Base-by-base conservation (phyloP, 2,888 invertebrate genomes). In the Lasioglossum figueresi region DNA sequence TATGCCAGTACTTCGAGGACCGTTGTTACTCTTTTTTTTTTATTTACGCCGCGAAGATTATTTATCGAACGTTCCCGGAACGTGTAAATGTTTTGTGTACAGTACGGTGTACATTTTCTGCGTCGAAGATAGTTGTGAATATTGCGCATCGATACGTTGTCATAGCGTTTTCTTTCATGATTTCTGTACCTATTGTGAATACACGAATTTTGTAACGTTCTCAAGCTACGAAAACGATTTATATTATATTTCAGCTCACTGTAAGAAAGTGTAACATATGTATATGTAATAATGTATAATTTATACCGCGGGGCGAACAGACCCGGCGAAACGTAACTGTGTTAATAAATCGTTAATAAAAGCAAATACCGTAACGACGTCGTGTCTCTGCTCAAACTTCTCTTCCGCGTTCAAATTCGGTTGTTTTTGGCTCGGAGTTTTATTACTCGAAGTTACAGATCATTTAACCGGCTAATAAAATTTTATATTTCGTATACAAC, bases 231-330 rank as follows among this genome's bases (percentile, higher is more conserved):
- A 66, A 52, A 34, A n/a, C 76, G 59, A 56, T 31, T 68, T 52
- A 70, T 73, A 75, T 79, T 79, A 43, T 43, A 79, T 81, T 79
- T 84, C 87, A 75, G 68, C 52, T 56, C 72, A 80, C 74, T 89
- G 85, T 89, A 89, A 88, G 72, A 89, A 84, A 82, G 72, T 89
- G 88, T 90, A 90, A 86, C 83, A 88, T 90, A 90, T 83, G 79
- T 84, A 83, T 45, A 83, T 45, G 83, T 83, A 84, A 73, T 56
- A 68, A 77, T 75, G 74, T 84, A 80, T 89, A 88, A 89, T 88
- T 90, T 89, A 90, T 88, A 70, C 23, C 75, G 43, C 75, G 77
- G 76, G 27, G 16, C 71, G 48, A 12, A 2, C 31, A 14, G 27
- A 43, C 16, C 74, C 37, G 48, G 19, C 12, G 27, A 66, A 37